phyloP scores from a whole-genome alignment of 2,113 vertebrate species.

The Symphodus melops region DNA sequence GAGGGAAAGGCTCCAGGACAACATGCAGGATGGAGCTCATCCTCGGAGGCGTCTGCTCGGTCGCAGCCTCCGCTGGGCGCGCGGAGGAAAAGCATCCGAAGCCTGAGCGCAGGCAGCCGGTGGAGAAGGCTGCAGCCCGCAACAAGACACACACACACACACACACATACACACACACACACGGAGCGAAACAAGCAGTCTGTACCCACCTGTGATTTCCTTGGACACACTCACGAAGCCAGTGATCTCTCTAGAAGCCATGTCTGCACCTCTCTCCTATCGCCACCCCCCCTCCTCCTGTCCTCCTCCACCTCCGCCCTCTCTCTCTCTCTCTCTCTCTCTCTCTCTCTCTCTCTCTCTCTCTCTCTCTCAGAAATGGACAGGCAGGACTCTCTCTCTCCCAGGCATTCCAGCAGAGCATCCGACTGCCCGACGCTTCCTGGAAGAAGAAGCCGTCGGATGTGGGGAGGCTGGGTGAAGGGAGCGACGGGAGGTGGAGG shows the following conservation, averaged over 20 bases:
- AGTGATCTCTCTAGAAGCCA: slow-evolving; percentile 83
- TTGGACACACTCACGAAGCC: slow-evolving; percentile 79
- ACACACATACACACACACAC: neutral
- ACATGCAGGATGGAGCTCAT: slow-evolving; percentile 58
- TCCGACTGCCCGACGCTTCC: slow-evolving; percentile 79
- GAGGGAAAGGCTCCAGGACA: slow-evolving; percentile 25
- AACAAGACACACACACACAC: slow-evolving; percentile 2
- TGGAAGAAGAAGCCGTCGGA: slow-evolving; percentile 63
- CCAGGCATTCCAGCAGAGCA: slow-evolving; percentile 85
- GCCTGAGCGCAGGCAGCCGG: slow-evolving; percentile 29
- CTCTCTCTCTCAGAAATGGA: slow-evolving; percentile 63
- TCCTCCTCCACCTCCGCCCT: slow-evolving; percentile 21
- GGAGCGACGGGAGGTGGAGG: slow-evolving; percentile 35
- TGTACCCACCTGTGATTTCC: slow-evolving; percentile 83
- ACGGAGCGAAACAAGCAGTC: slow-evolving; percentile 12
- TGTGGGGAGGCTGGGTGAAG: slow-evolving; percentile 53
- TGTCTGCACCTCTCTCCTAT: slow-evolving; percentile 72
- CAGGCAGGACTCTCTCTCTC: slow-evolving; percentile 70
- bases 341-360: neutral
- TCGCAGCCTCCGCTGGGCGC: slow-evolving; percentile 52
- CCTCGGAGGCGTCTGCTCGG: slow-evolving; percentile 65
- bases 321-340: slow-evolving; percentile 13
- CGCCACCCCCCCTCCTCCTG: slow-evolving; percentile 48
- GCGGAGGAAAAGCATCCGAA: slow-evolving; percentile 48
- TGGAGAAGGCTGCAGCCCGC: slow-evolving; percentile 25